These are phyloP conservation scores for Cynoglossus semilaevis DNA, from an alignment of 2,113 vertebrate species.

Conservation along the genomic window DNA sequence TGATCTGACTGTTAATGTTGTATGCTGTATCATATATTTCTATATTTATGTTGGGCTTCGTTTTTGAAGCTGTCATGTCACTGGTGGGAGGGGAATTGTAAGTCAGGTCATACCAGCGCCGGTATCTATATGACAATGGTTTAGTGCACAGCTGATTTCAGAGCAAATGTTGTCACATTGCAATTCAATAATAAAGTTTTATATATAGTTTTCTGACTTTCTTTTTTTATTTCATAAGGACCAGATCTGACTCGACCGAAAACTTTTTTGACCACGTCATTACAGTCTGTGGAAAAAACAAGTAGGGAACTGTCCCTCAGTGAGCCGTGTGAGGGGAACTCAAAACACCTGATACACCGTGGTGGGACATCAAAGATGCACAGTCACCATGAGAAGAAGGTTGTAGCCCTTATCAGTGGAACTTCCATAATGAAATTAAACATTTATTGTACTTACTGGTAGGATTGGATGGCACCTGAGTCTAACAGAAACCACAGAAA, in stretches of 20 bases:
- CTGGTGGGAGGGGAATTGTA: constrained; percentile 46
- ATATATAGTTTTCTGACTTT: constrained; percentile 18
- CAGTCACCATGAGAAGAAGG: neutral
- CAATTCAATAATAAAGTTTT: constrained; percentile 58
- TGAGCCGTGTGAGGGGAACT: neutral
- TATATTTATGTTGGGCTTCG: constrained; percentile 55
- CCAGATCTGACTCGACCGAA: neutral
- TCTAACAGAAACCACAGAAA: too few species aligned
- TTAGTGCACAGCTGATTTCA: constrained; percentile 58
- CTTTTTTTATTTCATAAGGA: constrained; percentile 8
- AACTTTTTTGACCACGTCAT: too few species aligned
- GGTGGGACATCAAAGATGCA: constrained; percentile 6
- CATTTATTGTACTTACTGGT: neutral
- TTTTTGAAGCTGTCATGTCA: constrained; percentile 64
- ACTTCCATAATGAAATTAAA: neutral
- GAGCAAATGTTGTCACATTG: constrained; percentile 44
- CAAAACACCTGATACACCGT: constrained; percentile 12
- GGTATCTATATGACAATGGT: constrained; percentile 56
- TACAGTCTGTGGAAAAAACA: neutral
- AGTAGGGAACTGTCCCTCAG: neutral
- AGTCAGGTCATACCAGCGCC: constrained; percentile 27
- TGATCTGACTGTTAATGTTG: constrained; percentile 6
- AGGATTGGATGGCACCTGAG: neutral
- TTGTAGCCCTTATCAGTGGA: neutral
- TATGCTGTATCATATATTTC: constrained; percentile 6